Evolutionary conservation across 2,113 vertebrate genomes (phyloP).

Genomic region (Ceuthmochares aereus): DNA sequence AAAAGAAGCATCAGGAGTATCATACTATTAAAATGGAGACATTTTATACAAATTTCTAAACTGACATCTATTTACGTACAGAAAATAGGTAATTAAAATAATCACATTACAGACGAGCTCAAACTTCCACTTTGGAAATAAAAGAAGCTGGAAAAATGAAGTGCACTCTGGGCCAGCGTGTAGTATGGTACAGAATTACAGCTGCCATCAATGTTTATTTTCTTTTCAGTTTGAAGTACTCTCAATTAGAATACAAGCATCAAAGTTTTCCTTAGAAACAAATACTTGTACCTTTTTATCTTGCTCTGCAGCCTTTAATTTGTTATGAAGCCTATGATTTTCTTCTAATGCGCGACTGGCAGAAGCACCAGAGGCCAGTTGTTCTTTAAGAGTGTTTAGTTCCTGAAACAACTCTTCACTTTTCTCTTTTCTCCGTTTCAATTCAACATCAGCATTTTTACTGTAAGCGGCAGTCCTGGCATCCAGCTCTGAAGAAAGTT

Average conservation of each 20-base stretch:
- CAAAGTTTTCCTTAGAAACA: neutral
- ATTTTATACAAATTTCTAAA: neutral
- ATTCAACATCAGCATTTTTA: slow-evolving; percentile 52
- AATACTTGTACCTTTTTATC: slow-evolving; percentile 60
- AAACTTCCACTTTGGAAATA: neutral
- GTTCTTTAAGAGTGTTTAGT: slow-evolving; percentile 34
- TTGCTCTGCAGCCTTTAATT: slow-evolving; percentile 35
- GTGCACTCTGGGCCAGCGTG: neutral
- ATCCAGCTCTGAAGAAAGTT: slow-evolving; percentile 35
- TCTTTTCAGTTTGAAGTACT: neutral
- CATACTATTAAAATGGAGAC: neutral
- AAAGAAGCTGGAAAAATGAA: neutral
- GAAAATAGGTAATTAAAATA: neutral
- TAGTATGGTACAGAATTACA: neutral
- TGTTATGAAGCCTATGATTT: neutral
- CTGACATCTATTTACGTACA: neutral
- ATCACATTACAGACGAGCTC: neutral
- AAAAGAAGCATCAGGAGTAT: neutral
- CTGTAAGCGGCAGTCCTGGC: neutral
- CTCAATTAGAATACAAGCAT: neutral
- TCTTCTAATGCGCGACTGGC: neutral
- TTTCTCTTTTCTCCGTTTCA: slow-evolving; percentile 44
- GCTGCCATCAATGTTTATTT: neutral
- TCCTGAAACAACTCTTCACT: slow-evolving; percentile 49
- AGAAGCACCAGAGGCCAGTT: neutral